Conservation (phyloP, 1,140 invertebrate genomes). For the Centruroides sculpturatus region DNA sequence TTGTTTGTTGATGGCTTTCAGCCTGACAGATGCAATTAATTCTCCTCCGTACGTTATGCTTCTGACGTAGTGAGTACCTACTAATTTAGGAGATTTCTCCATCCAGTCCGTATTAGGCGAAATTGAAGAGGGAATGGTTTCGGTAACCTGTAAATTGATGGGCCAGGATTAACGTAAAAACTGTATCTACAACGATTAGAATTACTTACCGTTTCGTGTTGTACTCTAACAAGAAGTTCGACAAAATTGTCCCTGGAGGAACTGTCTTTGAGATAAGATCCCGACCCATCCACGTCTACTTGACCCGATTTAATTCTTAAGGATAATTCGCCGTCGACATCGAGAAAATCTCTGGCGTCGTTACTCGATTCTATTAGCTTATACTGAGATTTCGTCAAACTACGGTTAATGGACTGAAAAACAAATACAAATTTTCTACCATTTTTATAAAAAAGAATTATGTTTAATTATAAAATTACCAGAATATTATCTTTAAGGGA, state of each 20-base stretch:
- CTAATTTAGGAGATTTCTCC: not conserved
- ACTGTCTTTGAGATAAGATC: conserved; percentile 9
- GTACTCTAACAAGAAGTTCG: conserved; percentile 9
- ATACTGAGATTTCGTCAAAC: conserved; percentile 14
- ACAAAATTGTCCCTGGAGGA: conserved; percentile 11
- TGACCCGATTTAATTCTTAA: conserved; percentile 12
- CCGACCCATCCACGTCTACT: conserved; percentile 2
- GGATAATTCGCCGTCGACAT: conserved; percentile 10
- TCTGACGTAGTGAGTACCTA: conserved; percentile 10
- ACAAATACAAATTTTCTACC: no score
- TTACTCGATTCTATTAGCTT: conserved; percentile 10
- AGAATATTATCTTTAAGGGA: no score
- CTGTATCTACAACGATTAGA: no score
- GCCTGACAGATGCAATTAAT: conserved; percentile 7
- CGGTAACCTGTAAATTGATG: not conserved
- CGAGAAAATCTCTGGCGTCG: conserved; percentile 11
- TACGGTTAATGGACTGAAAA: conserved; percentile 9
- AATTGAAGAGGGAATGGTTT: conserved; percentile 2
- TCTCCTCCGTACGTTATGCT: conserved; percentile 13
- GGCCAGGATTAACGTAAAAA: not conserved
- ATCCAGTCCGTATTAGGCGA: conserved; percentile 3
- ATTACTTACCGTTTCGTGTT: conserved; percentile 14
- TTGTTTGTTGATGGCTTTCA: not conserved
- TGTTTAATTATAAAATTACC: no score
- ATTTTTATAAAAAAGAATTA: no score